Base-by-base conservation (phyloP, 2,888 invertebrate species). In the Chloroclystis v-ata region DNA sequence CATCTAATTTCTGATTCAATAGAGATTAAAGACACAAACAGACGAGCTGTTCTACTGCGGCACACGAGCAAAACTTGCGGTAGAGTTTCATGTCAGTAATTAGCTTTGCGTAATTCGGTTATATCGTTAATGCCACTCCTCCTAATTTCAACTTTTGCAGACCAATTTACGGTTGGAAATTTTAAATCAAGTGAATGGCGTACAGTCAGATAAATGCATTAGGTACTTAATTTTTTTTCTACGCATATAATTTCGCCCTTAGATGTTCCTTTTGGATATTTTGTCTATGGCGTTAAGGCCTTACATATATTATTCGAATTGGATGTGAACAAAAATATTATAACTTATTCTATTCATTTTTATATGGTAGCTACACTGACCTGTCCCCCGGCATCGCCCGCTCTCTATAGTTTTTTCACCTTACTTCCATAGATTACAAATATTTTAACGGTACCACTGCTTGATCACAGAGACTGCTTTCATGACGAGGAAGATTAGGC, bases 21-120 rank as follows among this genome's bases (percentile, higher is more conserved):
- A 25, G 25, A 25, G 6, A 4, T 4, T 25, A 8, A 24, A 8
- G 1, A 1, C 7, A 6, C n/a, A 32, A 16, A 33, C n/a, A 35
- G 11, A 43, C 37, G 10, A 43, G 28, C 46, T 29, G 10, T 33
- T 12, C 39, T 12, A 3, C 8, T 1, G 9, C 12, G 9, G 12
- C 41, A 38, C n/a, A 38, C 56, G 55, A 56, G 58, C 63, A 57
- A 69, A 71, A 74, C 69, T 77, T 71, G 66, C 60, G 63, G 60
- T 51, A 55, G 61, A 79, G 75, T 79, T 78, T 78, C 72, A 79
- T 75, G 73, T 75, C 68, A 59, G 71, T 78, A 81, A 82, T 82
- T 82, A 81, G 71, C 72, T 78, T 77, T 64, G 59, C 65, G 67
- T 72, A 72, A 73, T 74, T 75, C 49, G 60, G 67, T 72, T 75